A percentile compares a stretch with the other conserved stretches of the same genome.
Conservation (phyloP, 1,140 invertebrate genomes). For the Ladona fulva region DNA sequence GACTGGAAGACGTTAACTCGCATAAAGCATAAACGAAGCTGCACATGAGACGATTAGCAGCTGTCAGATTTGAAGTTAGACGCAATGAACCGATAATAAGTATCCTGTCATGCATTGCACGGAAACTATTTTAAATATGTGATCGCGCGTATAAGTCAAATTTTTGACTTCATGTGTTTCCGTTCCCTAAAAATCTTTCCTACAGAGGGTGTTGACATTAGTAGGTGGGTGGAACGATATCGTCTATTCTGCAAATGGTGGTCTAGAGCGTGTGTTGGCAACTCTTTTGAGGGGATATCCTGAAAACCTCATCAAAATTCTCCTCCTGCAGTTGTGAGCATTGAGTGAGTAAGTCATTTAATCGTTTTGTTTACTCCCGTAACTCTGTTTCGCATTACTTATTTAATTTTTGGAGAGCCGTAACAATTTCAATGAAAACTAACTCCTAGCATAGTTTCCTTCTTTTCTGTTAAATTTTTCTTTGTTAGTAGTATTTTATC, state of each 20-base stretch:
- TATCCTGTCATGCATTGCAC: too few relatives aligned
- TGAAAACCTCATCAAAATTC: background rate
- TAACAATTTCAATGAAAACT: background rate
- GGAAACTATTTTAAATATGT: too few relatives aligned
- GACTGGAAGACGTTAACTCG: too few relatives aligned
- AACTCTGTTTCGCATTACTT: background rate
- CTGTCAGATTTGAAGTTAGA: too few relatives aligned
- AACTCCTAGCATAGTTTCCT: background rate
- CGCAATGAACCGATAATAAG: too few relatives aligned
- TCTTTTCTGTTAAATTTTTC: background rate
- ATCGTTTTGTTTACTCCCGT: background rate
- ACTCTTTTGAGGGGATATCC: background rate
- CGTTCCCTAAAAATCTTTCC: background rate
- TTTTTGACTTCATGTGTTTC: too few relatives aligned
- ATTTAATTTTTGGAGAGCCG: background rate
- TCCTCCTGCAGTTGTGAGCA: background rate
- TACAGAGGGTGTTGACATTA: background rate
- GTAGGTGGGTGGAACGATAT: background rate
- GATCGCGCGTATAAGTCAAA: too few relatives aligned
- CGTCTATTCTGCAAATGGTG: background rate
- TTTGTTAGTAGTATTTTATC: background rate
- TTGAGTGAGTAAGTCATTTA: background rate
- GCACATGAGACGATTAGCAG: too few relatives aligned
- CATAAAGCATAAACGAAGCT: too few relatives aligned
- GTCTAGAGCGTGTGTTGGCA: background rate